Conservation (phyloP, 2,888 invertebrate species). For the Nasonovia ribisnigri region DNA sequence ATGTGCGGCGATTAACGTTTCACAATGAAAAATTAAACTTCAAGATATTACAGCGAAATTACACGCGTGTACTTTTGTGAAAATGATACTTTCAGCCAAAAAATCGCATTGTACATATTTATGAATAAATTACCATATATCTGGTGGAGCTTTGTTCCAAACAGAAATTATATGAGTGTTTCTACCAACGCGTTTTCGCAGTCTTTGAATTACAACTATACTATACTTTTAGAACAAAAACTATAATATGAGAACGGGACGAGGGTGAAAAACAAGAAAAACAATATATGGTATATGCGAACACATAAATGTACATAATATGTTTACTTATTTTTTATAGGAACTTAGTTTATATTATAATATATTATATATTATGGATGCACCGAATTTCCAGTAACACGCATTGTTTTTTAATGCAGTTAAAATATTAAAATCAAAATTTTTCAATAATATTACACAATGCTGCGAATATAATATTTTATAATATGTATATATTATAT, state of each 20-base stretch:
- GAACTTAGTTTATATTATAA: neutral
- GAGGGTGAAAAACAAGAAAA: neutral
- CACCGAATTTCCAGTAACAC: neutral
- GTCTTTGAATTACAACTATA: neutral
- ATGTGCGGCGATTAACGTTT: neutral
- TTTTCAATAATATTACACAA: neutral
- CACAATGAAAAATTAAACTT: neutral
- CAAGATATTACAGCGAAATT: neutral
- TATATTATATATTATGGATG: neutral
- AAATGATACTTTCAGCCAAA: neutral
- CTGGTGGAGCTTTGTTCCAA: neutral
- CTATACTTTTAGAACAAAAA: neutral
- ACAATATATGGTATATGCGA: neutral
- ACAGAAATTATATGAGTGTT: neutral
- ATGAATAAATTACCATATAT: neutral
- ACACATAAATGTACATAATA: neutral
- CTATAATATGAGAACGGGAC: neutral
- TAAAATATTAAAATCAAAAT: neutral
- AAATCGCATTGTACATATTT: neutral
- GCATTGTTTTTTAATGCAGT: neutral
- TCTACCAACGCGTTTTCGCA: neutral
- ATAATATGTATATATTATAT: neutral
- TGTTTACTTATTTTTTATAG: neutral
- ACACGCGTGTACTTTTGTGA: neutral
- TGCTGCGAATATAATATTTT: neutral